Evolutionary conservation across 2,113 vertebrate species (phyloP).

Genomic region (Oryzias javanicus): DNA sequence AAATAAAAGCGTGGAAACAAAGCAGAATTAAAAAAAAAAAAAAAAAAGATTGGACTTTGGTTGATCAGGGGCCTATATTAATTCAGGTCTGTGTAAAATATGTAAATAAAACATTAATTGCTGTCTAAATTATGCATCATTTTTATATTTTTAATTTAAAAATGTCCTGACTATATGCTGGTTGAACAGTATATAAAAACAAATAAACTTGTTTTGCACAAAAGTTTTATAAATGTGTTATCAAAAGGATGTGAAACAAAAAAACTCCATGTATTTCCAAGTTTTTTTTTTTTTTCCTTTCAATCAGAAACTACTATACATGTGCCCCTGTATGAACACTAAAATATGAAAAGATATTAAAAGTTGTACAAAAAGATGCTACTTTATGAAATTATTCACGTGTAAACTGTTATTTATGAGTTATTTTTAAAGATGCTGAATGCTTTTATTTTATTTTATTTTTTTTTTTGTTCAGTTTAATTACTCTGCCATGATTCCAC

Average conservation of each 20-base stretch:
- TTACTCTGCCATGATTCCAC: conserved; percentile 95
- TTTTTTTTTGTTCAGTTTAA: conserved; percentile 92
- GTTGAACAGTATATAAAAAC: conserved; percentile 82
- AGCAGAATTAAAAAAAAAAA: conserved; percentile 21
- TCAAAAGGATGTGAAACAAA: conserved; percentile 64
- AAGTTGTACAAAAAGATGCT: conserved; percentile 98
- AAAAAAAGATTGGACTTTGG: conserved; percentile 59
- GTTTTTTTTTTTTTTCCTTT: conserved; percentile 84
- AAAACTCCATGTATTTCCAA: conserved; percentile 76
- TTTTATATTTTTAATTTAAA: conserved; percentile 87
- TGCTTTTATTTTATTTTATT: conserved; percentile 83
- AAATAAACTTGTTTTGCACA: conserved; percentile 94
- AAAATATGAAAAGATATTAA: conserved; percentile 84
- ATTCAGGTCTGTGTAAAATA: conserved; percentile 84
- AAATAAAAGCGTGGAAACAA: conserved; percentile 52
- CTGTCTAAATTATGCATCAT: conserved; percentile 85
- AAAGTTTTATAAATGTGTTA: conserved; percentile 86
- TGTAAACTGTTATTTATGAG: conserved; percentile 94
- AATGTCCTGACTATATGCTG: conserved; percentile 80
- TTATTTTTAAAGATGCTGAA: conserved; percentile 91
- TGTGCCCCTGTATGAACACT: conserved; percentile 88
- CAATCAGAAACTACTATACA: conserved; percentile 87
- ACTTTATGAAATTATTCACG: conserved; percentile 93
- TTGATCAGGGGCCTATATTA: conserved; percentile 76
- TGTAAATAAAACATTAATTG: conserved; percentile 80